Conservation (phyloP, 2,797 vertebrate genomes). For the Dendrocincla tyrannina region DNA sequence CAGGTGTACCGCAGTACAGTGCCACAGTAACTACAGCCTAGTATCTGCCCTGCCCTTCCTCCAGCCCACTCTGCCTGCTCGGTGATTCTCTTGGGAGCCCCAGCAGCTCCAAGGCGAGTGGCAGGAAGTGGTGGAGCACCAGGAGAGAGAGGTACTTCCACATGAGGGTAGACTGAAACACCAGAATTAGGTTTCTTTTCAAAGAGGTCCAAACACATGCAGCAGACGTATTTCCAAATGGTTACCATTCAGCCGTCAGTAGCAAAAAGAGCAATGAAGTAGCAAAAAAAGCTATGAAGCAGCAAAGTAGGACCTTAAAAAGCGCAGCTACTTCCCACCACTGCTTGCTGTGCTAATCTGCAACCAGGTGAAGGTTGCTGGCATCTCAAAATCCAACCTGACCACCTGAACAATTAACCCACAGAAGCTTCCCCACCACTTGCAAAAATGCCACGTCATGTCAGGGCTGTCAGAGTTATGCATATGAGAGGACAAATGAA, state of each 20-base stretch:
- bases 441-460: background rate
- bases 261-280: background rate
- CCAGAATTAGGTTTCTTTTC: background rate
- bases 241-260: background rate
- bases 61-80: background rate
- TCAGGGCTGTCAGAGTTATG: background rate
- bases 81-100: background rate
- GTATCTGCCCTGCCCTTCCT: background rate
- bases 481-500: slow-evolving; percentile 13
- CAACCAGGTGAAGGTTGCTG: background rate
- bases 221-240: background rate
- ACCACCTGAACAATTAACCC: background rate
- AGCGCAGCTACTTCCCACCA: background rate
- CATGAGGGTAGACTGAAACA: background rate
- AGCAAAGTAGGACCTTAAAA: background rate
- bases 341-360: background rate
- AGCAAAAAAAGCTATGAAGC: background rate
- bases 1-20: fast-evolving
- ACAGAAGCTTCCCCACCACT: background rate
- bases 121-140: background rate
- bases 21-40: background rate
- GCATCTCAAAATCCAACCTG: background rate
- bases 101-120: background rate
- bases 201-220: fast-evolving
- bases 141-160: background rate